Base-by-base conservation (phyloP, 2,113 vertebrate species). In the Gnathonemus echidnorhynchus region DNA sequence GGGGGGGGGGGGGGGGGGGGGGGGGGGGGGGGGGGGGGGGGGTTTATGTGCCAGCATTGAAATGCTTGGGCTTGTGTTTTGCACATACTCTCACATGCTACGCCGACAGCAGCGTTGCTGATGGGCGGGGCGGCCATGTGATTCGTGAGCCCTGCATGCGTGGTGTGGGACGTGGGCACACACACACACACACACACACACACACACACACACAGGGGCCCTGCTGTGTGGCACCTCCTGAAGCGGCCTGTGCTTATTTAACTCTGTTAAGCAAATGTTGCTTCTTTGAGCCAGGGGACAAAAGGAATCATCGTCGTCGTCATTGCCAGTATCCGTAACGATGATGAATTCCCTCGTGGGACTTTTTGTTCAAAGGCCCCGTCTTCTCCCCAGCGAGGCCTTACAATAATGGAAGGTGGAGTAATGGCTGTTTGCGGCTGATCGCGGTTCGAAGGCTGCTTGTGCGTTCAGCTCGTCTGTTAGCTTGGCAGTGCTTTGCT, bases 1-100 rank as follows among this genome's bases (percentile, higher is more conserved):
- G 94, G 83, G 89, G n/a, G 95, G 92, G 93, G 94, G 83, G 89
- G n/a, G 95, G 92, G 93, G 94, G 83, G 89, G n/a, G 95, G 92
- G 93, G 94, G 83, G 89, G n/a, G 95, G 92, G 93, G 94, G 83
- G 89, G n/a, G 95, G n/a, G 95, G 95, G 84, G 31, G n/a, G 46
- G 46, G 52, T 3, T 42, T 92, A 93, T 92, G 58, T 89, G 92
- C 92, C 91, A 87, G 53, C 88, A 74, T 77, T 80, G 53, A 66
- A 85, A 85, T 80, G 74, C 77, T 56, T 24, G n/a, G 45, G 77
- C 66, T 50, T 86, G 58, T 50, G 56, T 83, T 89, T 80, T 77
- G 90, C 91, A 87, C 88, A 90, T 91, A 27, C 24, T 70, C 90
- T 90, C n/a, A 88, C 87, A 58, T 88, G 24, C 46, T 27, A 15